phyloP scores from a whole-genome alignment of 2,113 vertebrate genomes.

The Sceloporus tristichus region DNA sequence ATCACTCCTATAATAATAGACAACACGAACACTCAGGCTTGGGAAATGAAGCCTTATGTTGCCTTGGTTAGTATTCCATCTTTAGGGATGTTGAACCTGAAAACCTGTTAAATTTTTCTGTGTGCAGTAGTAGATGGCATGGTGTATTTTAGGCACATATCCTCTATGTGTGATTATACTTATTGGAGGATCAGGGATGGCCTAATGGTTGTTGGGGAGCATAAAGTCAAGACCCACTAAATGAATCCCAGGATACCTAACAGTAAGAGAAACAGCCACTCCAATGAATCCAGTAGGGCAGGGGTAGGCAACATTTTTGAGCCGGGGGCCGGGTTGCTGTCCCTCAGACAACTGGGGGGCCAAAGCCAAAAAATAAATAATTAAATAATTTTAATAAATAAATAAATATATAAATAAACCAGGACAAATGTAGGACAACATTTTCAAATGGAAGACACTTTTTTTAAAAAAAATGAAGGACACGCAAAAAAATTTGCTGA shows the following conservation, averaged over 20 bases:
- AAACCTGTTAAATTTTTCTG: background rate
- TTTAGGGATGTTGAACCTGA: constrained; percentile 26
- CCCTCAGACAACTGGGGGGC: too few species aligned
- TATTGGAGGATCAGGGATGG: background rate
- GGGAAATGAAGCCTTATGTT: constrained; percentile 99
- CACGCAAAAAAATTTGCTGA: too few species aligned
- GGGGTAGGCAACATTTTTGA: too few species aligned
- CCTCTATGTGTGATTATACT: constrained; percentile 2
- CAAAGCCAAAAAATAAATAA: too few species aligned
- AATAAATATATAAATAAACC: too few species aligned
- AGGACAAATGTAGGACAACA: too few species aligned
- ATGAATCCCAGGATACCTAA: background rate
- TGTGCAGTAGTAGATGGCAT: background rate
- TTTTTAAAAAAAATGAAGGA: too few species aligned
- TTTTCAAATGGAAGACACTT: too few species aligned
- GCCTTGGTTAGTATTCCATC: constrained; percentile 85
- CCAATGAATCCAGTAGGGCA: background rate
- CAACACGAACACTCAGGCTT: constrained; percentile 95
- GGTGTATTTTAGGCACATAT: background rate
- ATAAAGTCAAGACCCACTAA: background rate
- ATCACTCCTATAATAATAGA: constrained; percentile 94
- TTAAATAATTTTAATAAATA: too few species aligned
- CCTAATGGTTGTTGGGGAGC: background rate
- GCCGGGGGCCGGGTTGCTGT: too few species aligned
- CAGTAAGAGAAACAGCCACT: background rate